These are phyloP conservation scores for Neogale vison DNA, from an alignment of 2,113 vertebrate genomes.

Conservation along the genomic window DNA sequence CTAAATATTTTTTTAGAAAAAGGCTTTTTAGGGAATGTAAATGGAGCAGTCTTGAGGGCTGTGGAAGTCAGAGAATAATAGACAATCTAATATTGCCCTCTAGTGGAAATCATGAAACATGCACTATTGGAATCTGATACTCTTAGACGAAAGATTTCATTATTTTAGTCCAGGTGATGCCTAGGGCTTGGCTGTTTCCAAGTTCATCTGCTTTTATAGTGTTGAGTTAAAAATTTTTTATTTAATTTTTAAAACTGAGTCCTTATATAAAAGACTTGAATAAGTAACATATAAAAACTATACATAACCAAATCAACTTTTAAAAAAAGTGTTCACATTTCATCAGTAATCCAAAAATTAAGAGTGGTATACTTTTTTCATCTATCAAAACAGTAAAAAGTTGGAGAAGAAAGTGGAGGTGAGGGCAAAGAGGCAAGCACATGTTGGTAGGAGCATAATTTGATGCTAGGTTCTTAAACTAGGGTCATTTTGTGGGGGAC, in stretches of 20 bases:
- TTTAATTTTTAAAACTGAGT: not conserved
- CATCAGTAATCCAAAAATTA: not conserved
- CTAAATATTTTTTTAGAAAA: not conserved
- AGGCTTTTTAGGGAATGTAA: not conserved
- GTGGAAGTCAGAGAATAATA: not conserved
- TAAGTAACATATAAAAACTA: not conserved
- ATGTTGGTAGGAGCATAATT: not conserved
- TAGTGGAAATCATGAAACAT: constrained; percentile 60
- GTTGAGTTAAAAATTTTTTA: not conserved
- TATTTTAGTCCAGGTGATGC: not conserved
- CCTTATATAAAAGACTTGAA: not conserved
- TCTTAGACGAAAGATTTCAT: not conserved
- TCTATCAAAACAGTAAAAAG: not conserved
- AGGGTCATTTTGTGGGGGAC: not conserved
- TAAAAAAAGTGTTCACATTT: not conserved
- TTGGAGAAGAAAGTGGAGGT: not conserved
- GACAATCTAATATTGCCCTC: constrained; percentile 62
- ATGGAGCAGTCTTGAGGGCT: accelerated
- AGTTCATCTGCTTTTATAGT: not conserved
- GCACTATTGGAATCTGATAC: not conserved
- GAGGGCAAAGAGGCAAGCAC: not conserved
- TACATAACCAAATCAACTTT: not conserved
- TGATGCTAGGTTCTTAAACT: not conserved
- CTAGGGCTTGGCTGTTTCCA: not conserved
- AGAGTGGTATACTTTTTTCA: not conserved